These are phyloP conservation scores for Platichthys stellatus DNA, from an alignment of 2,113 vertebrate species.

Conservation along the genomic window DNA sequence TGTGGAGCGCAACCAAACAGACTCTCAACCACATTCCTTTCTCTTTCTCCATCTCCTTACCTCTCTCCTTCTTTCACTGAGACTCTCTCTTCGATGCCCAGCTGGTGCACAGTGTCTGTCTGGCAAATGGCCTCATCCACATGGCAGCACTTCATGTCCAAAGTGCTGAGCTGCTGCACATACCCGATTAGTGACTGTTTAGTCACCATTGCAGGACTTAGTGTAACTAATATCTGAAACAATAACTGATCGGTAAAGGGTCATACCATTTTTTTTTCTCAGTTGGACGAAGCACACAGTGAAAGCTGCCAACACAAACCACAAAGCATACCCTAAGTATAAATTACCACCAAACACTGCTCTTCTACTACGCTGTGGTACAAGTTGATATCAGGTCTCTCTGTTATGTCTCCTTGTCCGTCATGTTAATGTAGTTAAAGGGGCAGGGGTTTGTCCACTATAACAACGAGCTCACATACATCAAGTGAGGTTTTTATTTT, in stretches of 20 bases:
- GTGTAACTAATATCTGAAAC: not conserved
- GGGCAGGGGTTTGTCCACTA: not conserved
- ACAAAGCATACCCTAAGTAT: constrained; percentile 11
- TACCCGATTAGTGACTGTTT: not conserved
- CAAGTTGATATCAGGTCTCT: constrained; percentile 12
- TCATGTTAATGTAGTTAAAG: constrained; percentile 26
- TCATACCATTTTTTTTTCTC: constrained; percentile 8
- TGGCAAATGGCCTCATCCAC: not conserved
- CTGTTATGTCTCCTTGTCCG: constrained; percentile 45
- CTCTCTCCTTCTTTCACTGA: not conserved
- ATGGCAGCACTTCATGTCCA: not conserved
- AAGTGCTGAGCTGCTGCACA: not conserved
- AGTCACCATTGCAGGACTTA: not conserved
- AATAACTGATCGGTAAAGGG: constrained; percentile 6
- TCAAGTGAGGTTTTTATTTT: not conserved
- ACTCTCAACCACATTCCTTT: constrained; percentile 46
- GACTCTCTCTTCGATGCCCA: not conserved
- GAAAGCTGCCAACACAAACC: constrained; percentile 22
- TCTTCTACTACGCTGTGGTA: constrained; percentile 20
- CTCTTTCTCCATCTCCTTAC: not conserved
- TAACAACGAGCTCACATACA: not conserved
- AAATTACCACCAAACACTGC: constrained; percentile 26
- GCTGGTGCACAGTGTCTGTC: not conserved
- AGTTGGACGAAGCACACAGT: not conserved
- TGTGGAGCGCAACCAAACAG: constrained; percentile 55